Conservation (phyloP, 2,797 vertebrate species). For the Diplodus sargus region DNA sequence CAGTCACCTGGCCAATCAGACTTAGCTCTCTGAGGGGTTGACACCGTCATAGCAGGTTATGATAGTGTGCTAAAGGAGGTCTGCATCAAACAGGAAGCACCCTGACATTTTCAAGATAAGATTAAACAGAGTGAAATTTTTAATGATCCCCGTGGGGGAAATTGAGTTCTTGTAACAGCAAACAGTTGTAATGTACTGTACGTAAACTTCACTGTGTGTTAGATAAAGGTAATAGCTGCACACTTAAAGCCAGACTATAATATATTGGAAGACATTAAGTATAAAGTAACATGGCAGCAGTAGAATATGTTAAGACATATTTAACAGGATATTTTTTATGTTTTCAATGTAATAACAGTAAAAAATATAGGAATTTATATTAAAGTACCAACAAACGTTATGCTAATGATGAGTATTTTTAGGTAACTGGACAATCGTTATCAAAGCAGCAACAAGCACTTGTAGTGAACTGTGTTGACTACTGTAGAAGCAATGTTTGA, state of each 20-base stretch:
- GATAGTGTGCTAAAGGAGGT: background rate
- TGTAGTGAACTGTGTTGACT: slow-evolving; percentile 9
- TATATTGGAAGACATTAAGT: background rate
- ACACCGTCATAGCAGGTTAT: slow-evolving; percentile 28
- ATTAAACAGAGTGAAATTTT: slow-evolving; percentile 33
- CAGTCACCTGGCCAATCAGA: slow-evolving; percentile 60
- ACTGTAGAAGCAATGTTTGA: slow-evolving; percentile 1
- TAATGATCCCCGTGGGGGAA: slow-evolving; percentile 3
- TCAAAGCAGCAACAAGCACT: background rate
- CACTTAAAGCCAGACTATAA: slow-evolving; percentile 1
- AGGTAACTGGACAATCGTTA: slow-evolving; percentile 1
- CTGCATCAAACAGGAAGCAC: slow-evolving; percentile 10
- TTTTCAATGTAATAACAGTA: background rate
- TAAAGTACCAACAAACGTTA: background rate
- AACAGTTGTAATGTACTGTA: background rate
- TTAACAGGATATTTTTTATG: no score
- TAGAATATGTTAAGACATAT: background rate
- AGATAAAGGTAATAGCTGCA: background rate
- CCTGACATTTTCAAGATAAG: slow-evolving; percentile 14
- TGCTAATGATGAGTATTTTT: slow-evolving; percentile 5
- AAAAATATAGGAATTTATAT: slow-evolving; percentile 7
- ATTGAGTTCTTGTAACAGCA: background rate
- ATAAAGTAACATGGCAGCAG: background rate
- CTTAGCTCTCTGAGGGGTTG: slow-evolving; percentile 26
- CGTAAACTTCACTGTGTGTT: background rate